Percentiles rank a stretch among this genome's conserved stretches.
Evolutionary conservation across 2,113 vertebrate genomes (phyloP).

Genomic region (Muscicapa adusta): DNA sequence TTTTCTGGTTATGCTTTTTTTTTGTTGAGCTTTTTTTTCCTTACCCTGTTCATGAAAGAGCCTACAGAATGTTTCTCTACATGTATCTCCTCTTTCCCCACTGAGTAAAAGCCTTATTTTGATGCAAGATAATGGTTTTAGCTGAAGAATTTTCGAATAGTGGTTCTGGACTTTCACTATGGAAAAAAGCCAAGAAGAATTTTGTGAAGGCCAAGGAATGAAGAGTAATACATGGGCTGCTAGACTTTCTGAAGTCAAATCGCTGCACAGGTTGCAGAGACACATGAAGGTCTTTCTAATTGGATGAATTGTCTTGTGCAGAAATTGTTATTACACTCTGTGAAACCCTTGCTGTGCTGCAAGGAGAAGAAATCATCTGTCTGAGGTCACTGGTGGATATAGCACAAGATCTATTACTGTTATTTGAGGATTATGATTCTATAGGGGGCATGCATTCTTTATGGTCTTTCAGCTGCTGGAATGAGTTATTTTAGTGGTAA

Average conservation of each 20-base stretch:
- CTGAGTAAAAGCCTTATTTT: neutral
- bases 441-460: slow-evolving; percentile 56
- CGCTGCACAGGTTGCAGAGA: neutral
- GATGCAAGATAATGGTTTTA: neutral
- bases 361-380: slow-evolving; percentile 53
- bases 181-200: neutral
- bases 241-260: slow-evolving; percentile 39
- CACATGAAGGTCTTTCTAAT: slow-evolving; percentile 48
- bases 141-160: neutral
- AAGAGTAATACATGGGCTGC: neutral
- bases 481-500: slow-evolving; percentile 66
- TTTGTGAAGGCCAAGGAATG: neutral
- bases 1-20: neutral
- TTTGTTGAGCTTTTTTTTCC: neutral
- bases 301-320: slow-evolving; percentile 62
- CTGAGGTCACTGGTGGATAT: slow-evolving; percentile 68
- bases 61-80: neutral
- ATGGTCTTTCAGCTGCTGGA: slow-evolving; percentile 60
- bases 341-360: slow-evolving; percentile 54
- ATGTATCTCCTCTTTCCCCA: neutral
- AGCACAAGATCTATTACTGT: slow-evolving; percentile 63
- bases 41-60: neutral
- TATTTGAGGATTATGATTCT: slow-evolving; percentile 60
- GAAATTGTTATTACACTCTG: slow-evolving; percentile 57
- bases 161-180: neutral